These are phyloP conservation scores for Acanthoscelides obtectus DNA, from an alignment of 2,888 invertebrate species.

Conservation along the genomic window DNA sequence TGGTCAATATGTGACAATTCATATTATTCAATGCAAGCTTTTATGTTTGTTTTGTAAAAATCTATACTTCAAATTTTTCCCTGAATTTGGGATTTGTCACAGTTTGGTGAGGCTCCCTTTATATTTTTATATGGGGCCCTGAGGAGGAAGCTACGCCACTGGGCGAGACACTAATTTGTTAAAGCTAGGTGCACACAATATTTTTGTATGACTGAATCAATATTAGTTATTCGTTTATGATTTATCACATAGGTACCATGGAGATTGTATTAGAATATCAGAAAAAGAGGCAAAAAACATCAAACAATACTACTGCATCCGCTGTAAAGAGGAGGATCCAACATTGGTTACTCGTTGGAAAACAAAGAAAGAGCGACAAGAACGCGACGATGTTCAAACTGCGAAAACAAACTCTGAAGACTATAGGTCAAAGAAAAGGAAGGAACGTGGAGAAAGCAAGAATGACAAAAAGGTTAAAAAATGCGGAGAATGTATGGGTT, in stretches of 20 bases:
- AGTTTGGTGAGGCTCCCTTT: no score
- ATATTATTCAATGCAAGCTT: no score
- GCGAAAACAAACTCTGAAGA: constrained; percentile 30
- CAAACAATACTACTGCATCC: constrained; percentile 87
- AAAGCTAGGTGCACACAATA: no score
- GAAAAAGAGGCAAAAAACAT: constrained; percentile 90
- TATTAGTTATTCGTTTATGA: no score
- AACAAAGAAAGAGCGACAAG: constrained; percentile 34
- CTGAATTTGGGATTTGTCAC: no score
- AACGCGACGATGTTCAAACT: constrained; percentile 30
- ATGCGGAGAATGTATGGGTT: constrained; percentile 75
- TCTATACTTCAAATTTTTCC: no score
- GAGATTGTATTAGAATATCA: constrained; percentile 93
- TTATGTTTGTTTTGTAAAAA: no score
- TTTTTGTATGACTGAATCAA: no score
- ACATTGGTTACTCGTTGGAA: constrained; percentile 59
- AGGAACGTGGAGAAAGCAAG: constrained; percentile 39
- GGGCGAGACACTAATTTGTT: no score
- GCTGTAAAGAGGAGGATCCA: constrained; percentile 79
- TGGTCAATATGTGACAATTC: no score
- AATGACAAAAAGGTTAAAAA: constrained; percentile 51
- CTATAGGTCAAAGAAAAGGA: constrained; percentile 36
- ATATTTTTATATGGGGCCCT: no score
- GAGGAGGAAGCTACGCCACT: no score
- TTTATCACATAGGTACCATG: constrained; percentile 64